Conservation (phyloP, 2,888 invertebrate genomes). For the Conomelus anceps region DNA sequence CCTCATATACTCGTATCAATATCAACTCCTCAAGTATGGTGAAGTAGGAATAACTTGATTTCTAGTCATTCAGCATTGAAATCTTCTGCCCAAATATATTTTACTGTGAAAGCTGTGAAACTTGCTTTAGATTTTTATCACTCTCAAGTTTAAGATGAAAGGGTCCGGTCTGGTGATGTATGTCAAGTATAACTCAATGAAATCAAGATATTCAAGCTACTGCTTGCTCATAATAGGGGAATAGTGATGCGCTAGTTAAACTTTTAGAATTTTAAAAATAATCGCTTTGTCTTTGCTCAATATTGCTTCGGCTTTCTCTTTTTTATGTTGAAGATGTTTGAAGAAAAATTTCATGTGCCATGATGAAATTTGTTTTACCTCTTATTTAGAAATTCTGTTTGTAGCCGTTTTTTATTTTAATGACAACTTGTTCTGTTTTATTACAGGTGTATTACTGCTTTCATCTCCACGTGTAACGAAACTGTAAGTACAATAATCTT, state of each 20-base stretch:
- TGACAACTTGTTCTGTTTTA: not conserved
- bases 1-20: not conserved
- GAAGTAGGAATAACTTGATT: not conserved
- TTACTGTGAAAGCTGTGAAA: not conserved
- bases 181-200: not conserved
- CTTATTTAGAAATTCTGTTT: not conserved
- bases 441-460: not conserved
- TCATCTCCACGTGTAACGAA: not conserved
- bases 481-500: not conserved
- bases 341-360: not conserved
- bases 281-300: not conserved
- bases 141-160: not conserved
- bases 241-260: not conserved
- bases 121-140: not conserved
- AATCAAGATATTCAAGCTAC: not conserved
- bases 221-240: too few species aligned
- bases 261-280: not conserved
- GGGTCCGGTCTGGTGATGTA: not conserved
- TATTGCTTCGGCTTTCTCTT: not conserved
- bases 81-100: not conserved
- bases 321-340: not conserved
- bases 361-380: not conserved
- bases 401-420: not conserved
- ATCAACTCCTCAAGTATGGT: too few species aligned
- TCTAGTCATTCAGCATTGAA: not conserved